These are phyloP conservation scores for Hyles vespertilio DNA, from an alignment of 1,140 invertebrate genomes.

Conservation along the genomic window DNA sequence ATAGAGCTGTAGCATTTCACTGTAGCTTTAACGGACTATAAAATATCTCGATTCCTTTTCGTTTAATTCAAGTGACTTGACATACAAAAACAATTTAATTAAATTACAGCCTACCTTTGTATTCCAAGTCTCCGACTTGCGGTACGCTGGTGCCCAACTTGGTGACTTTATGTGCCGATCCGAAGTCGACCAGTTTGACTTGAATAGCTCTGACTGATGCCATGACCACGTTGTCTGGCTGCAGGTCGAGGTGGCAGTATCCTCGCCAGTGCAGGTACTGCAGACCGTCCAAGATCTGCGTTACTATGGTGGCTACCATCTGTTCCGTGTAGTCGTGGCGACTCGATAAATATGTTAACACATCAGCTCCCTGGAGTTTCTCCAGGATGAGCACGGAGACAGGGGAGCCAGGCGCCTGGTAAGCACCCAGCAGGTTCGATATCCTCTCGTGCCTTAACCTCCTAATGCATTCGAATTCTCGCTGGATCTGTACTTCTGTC, in stretches of 20 bases:
- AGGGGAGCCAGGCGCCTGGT: slow-evolving; percentile 79
- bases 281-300: slow-evolving; percentile 89
- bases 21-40: no score
- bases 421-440: slow-evolving; percentile 84
- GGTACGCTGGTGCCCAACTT: slow-evolving; percentile 86
- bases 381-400: slow-evolving; percentile 88
- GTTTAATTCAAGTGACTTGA: not conserved
- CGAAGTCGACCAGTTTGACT: slow-evolving; percentile 95
- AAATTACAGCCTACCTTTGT: slow-evolving; percentile 76
- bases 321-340: slow-evolving; percentile 94
- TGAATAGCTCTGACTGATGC: slow-evolving; percentile 88
- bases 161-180: slow-evolving; percentile 86
- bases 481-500: slow-evolving; percentile 80
- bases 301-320: slow-evolving; percentile 89
- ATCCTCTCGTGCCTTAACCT: slow-evolving; percentile 91
- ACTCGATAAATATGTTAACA: slow-evolving; percentile 90
- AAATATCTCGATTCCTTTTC: no score
- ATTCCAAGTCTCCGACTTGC: slow-evolving; percentile 82
- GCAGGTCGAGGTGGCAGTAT: slow-evolving; percentile 93
- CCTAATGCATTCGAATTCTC: slow-evolving; percentile 89
- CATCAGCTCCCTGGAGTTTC: slow-evolving; percentile 93
- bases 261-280: slow-evolving; percentile 96
- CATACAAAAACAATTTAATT: not conserved
- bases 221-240: slow-evolving; percentile 98
- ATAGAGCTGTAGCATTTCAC: no score